phyloP scores from a whole-genome alignment of 2,113 vertebrate species.

The Vimba vimba region DNA sequence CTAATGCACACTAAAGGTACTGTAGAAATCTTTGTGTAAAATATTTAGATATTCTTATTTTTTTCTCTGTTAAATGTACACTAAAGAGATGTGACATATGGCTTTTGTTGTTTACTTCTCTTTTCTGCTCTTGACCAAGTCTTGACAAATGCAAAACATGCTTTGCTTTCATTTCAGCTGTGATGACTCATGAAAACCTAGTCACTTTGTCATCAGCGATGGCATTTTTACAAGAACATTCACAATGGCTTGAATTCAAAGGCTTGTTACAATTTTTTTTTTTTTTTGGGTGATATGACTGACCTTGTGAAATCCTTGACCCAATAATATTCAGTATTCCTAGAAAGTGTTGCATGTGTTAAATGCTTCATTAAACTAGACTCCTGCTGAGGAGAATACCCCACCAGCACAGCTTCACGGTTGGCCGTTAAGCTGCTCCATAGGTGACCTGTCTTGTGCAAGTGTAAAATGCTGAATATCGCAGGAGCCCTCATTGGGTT shows the following conservation, averaged over 20 bases:
- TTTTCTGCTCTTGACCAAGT: not conserved
- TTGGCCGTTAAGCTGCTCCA: not conserved
- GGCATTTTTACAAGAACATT: not conserved
- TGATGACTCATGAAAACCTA: not conserved
- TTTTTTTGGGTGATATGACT: not conserved
- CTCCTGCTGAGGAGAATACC: not conserved
- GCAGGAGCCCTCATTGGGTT: slow-evolving; percentile 13
- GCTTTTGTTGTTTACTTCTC: not conserved
- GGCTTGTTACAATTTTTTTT: not conserved
- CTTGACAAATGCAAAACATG: not conserved
- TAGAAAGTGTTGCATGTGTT: slow-evolving; percentile 2
- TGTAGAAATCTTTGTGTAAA: not conserved
- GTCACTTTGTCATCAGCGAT: not conserved
- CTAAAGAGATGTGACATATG: not conserved
- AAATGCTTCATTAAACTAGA: slow-evolving; percentile 31
- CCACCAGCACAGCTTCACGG: not conserved
- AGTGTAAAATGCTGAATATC: not conserved
- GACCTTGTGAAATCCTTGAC: slow-evolving; percentile 24
- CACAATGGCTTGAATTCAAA: not conserved
- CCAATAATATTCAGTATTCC: slow-evolving; percentile 4
- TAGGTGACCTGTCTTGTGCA: not conserved
- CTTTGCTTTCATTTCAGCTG: not conserved
- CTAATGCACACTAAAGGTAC: not conserved
- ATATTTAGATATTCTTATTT: not conserved
- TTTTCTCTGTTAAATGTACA: not conserved